phyloP scores from a whole-genome alignment of 2,113 vertebrate genomes.

The Chaetops frenatus region DNA sequence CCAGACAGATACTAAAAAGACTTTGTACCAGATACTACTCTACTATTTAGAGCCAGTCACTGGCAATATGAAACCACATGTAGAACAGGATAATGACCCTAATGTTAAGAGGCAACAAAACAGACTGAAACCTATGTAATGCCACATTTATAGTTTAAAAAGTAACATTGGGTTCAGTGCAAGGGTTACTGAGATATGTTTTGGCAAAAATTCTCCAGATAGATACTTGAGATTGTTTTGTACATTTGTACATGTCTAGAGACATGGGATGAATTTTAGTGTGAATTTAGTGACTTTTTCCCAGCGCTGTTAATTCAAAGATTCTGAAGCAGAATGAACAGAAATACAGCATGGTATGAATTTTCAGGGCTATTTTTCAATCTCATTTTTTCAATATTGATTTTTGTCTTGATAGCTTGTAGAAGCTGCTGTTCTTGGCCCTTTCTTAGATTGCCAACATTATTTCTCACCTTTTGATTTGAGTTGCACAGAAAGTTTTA shows the following conservation, averaged over 20 bases:
- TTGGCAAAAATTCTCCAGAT: not conserved
- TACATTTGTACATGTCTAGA: not conserved
- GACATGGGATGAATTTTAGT: not conserved
- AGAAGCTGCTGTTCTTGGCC: not conserved
- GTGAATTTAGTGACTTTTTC: too few relatives aligned
- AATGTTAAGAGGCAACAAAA: not conserved
- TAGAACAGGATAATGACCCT: not conserved
- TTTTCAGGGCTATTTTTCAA: not conserved
- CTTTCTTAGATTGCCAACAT: not conserved
- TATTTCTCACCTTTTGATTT: not conserved
- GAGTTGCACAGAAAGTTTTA: not conserved
- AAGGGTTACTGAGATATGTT: not conserved
- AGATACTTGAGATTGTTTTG: not conserved
- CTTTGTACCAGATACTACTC: not conserved
- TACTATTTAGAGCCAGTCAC: not conserved
- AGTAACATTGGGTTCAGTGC: not conserved
- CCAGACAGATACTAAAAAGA: not conserved
- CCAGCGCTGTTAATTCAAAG: not conserved
- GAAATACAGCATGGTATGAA: not conserved
- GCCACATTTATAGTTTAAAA: not conserved
- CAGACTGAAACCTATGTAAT: not conserved
- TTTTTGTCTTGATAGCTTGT: not conserved
- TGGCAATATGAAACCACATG: not conserved
- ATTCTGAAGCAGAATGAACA: not conserved
- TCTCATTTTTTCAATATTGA: not conserved